Evolutionary conservation across 2,888 invertebrate genomes (phyloP).

Genomic region (Harpagoxenus sublaevis): DNA sequence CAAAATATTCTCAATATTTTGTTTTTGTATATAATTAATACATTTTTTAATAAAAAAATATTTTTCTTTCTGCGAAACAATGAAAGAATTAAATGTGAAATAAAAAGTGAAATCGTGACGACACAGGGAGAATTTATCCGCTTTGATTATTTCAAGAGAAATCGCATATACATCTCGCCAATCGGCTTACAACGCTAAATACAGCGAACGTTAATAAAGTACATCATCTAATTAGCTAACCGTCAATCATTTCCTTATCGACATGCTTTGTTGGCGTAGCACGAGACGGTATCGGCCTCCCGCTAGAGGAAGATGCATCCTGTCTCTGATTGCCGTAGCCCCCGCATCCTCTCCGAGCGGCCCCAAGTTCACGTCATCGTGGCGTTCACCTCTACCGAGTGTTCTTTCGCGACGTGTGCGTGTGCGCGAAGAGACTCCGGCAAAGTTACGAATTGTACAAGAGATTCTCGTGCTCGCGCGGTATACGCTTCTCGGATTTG

Average conservation of each 20-base stretch:
- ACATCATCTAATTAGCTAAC: conserved; percentile 79
- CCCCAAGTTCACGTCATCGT: conserved; percentile 70
- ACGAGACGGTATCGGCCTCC: conserved; percentile 67
- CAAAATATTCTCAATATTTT: not conserved
- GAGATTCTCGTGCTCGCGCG: not conserved
- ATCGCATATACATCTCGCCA: conserved; percentile 5
- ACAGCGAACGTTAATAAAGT: conserved; percentile 74
- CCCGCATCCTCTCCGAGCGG: conserved; percentile 68
- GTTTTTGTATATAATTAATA: not conserved
- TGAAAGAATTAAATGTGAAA: not conserved
- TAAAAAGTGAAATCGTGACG: not conserved
- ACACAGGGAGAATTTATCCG: not conserved
- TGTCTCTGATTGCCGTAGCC: conserved; percentile 78
- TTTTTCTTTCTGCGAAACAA: not conserved
- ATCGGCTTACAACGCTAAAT: conserved; percentile 69
- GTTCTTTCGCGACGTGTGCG: conserved; percentile 13
- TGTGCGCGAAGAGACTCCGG: conserved; percentile 17
- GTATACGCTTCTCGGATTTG: conserved; percentile 28
- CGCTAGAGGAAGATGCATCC: conserved; percentile 79
- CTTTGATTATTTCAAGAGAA: not conserved
- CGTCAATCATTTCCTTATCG: conserved; percentile 83
- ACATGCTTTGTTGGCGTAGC: conserved; percentile 77
- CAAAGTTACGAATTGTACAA: conserved; percentile 16
- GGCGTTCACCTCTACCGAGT: conserved; percentile 62
- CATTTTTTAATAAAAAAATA: not conserved